A percentile compares a stretch with the other conserved stretches of the same genome.
These are phyloP conservation scores for Macroramphosus scolopax DNA, from an alignment of 2,797 vertebrate species.

Conservation along the genomic window DNA sequence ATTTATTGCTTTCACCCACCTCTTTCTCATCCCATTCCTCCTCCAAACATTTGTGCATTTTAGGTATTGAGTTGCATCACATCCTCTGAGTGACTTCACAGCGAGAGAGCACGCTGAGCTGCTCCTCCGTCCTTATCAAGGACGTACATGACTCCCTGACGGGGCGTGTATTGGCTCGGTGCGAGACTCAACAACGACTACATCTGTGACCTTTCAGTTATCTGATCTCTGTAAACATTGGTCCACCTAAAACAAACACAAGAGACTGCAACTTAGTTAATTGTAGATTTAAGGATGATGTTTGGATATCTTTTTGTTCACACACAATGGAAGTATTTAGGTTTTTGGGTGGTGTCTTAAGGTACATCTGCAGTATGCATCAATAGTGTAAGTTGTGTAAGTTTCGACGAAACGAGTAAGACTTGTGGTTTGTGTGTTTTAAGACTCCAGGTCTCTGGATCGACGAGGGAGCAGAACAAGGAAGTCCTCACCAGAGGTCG, in stretches of 20 bases:
- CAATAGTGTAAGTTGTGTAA: too few species aligned
- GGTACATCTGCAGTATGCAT: too few species aligned
- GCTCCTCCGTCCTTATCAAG: constrained; percentile 1
- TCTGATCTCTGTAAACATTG: constrained; percentile 12
- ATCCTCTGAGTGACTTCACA: constrained; percentile 17
- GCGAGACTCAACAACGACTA: background rate
- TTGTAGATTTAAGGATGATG: constrained; percentile 3
- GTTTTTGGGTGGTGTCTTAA: background rate
- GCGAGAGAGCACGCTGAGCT: background rate
- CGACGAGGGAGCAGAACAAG: constrained; percentile 87
- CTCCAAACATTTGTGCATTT: constrained; percentile 32
- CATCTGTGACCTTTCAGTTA: constrained; percentile 6
- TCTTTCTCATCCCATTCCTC: constrained; percentile 35
- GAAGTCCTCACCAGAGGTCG: constrained; percentile 88
- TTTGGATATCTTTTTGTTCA: background rate
- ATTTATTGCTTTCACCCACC: constrained; percentile 29
- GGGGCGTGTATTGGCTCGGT: background rate
- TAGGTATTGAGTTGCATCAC: constrained; percentile 9
- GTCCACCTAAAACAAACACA: constrained; percentile 12
- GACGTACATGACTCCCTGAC: background rate
- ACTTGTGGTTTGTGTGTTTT: constrained; percentile 36
- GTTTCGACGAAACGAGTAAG: too few species aligned
- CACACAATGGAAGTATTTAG: constrained; percentile 6
- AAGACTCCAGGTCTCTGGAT: constrained; percentile 94
- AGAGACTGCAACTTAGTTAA: constrained; percentile 5